phyloP scores from a whole-genome alignment of 2,113 vertebrate genomes.

The Megatriorchis doriae region DNA sequence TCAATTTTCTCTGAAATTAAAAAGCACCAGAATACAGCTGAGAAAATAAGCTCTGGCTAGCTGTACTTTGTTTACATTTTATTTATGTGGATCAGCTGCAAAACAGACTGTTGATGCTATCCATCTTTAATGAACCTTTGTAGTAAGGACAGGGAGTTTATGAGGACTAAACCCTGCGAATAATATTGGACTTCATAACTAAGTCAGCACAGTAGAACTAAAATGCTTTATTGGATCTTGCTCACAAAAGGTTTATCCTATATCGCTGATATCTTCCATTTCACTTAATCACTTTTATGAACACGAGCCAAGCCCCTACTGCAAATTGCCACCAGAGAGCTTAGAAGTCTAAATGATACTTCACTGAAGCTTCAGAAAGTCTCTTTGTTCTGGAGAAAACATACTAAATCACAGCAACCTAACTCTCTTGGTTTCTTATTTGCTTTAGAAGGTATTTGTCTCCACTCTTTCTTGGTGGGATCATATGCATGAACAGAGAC shows the following conservation, averaged over 20 bases:
- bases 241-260: neutral
- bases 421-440: neutral
- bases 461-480: neutral
- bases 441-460: neutral
- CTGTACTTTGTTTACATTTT: neutral
- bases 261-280: neutral
- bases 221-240: constrained; percentile 14
- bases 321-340: constrained; percentile 4
- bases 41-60: neutral
- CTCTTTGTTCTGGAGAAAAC: constrained; percentile 22
- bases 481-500: neutral
- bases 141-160: neutral
- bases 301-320: neutral
- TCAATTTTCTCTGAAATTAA: constrained; percentile 17
- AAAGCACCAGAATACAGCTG: neutral
- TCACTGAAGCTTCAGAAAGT: constrained; percentile 19
- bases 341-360: constrained; percentile 9
- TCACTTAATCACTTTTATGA: constrained; percentile 9
- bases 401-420: neutral
- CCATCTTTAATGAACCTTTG: neutral
- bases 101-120: neutral
- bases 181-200: neutral
- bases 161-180: neutral
- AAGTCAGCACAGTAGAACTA: neutral
- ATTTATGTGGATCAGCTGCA: neutral